phyloP scores from a whole-genome alignment of 2,888 invertebrate species.

The Molorchus minor region DNA sequence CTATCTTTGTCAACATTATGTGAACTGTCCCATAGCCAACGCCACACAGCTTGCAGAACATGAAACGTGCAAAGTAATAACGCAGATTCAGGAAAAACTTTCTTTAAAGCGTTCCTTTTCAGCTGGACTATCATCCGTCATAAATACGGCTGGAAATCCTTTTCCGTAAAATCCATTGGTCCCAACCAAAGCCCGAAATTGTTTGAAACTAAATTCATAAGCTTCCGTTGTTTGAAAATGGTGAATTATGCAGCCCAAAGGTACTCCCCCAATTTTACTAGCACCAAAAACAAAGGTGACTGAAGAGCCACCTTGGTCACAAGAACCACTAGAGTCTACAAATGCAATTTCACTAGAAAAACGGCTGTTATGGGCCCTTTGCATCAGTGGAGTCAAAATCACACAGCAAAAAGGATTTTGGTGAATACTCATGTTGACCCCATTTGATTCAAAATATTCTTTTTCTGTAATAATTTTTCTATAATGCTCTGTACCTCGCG shows the following conservation, averaged over 20 bases:
- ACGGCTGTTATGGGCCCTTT: no score
- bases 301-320: no score
- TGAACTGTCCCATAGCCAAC: constrained; percentile 22
- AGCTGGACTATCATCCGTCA: constrained; percentile 26
- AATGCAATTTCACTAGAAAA: no score
- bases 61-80: constrained; percentile 22
- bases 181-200: no score
- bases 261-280: no score
- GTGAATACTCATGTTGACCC: constrained; percentile 22
- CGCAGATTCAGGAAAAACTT: constrained; percentile 22
- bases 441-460: constrained; percentile 27
- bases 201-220: no score
- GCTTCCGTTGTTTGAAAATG: no score
- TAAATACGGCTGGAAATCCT: constrained; percentile 24
- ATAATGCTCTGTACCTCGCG: constrained; percentile 22
- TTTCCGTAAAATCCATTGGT: constrained; percentile 26
- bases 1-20: constrained; percentile 15
- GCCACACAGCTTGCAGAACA: constrained; percentile 24
- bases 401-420: constrained; percentile 34
- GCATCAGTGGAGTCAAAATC: no score
- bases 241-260: no score
- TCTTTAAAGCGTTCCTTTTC: constrained; percentile 7
- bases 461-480: constrained; percentile 25
- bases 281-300: no score
- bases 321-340: no score